Conservation (phyloP, 2,888 invertebrate genomes). For the Brachyptera risi region DNA sequence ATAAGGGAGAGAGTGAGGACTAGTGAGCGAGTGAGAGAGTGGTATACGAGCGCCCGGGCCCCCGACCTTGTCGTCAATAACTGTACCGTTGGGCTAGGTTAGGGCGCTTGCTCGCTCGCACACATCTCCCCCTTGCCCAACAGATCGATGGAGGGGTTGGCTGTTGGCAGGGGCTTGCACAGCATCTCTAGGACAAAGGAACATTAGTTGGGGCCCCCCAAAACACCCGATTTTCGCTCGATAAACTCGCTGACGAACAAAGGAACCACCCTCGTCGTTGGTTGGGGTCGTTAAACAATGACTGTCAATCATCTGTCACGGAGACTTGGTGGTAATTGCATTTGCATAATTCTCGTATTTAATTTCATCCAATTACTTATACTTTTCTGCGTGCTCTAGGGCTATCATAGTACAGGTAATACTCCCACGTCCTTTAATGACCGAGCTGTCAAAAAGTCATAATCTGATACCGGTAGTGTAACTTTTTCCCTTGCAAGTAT, state of each 20-base stretch:
- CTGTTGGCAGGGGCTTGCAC: not conserved
- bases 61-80: slow-evolving; percentile 17
- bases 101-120: slow-evolving; percentile 14
- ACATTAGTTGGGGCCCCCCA: slow-evolving; percentile 15
- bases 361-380: not conserved
- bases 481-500: too few relatives aligned
- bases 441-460: too few relatives aligned
- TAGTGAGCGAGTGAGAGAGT: slow-evolving; percentile 2
- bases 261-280: not conserved
- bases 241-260: not conserved
- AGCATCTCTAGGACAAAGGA: slow-evolving; percentile 20
- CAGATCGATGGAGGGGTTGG: slow-evolving; percentile 4
- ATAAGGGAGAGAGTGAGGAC: too few relatives aligned
- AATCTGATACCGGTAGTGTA: too few relatives aligned
- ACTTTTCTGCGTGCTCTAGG: too few relatives aligned
- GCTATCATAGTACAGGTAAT: too few relatives aligned
- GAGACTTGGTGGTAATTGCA: not conserved
- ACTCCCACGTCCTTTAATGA: too few relatives aligned
- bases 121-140: not conserved
- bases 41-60: not conserved
- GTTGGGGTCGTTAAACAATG: not conserved
- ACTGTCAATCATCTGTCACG: slow-evolving; percentile 2
- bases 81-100: slow-evolving; percentile 17
- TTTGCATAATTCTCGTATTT: not conserved
- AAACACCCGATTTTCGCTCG: not conserved